A percentile compares a stretch with the other conserved stretches of the same genome.
These are phyloP conservation scores for Heliconius hewitsoni DNA, from an alignment of 1,140 invertebrate species.

Conservation along the genomic window DNA sequence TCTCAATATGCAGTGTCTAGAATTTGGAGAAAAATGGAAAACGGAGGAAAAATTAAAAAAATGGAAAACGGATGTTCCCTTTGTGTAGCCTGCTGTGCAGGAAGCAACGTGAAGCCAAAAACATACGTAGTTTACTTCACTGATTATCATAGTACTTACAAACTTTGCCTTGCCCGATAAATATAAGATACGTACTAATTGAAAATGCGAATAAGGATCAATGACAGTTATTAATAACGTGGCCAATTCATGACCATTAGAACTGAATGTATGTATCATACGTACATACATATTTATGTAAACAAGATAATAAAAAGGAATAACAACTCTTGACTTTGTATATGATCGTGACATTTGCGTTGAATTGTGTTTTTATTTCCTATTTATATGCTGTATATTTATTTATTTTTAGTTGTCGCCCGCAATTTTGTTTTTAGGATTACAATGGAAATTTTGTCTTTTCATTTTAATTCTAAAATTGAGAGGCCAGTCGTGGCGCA, in stretches of 20 bases:
- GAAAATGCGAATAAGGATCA: background rate
- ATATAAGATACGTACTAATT: background rate
- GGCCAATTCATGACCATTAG: too few relatives aligned
- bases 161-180: background rate
- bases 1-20: too few relatives aligned
- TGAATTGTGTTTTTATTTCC: background rate
- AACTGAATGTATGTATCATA: too few relatives aligned
- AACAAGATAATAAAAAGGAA: background rate
- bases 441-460: too few relatives aligned
- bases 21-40: too few relatives aligned
- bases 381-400: too few relatives aligned
- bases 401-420: too few relatives aligned
- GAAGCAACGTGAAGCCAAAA: too few relatives aligned
- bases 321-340: background rate
- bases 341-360: background rate
- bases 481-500: too few relatives aligned
- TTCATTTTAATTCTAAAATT: too few relatives aligned
- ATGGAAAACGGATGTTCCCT: background rate
- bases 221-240: constrained; percentile 7
- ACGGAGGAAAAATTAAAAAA: background rate
- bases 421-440: too few relatives aligned
- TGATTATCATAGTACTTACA: background rate
- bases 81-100: background rate
- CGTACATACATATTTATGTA: background rate
- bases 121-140: too few relatives aligned